Base-by-base conservation (phyloP, 92 coral and sea anemone species). In the Porites lobata region DNA sequence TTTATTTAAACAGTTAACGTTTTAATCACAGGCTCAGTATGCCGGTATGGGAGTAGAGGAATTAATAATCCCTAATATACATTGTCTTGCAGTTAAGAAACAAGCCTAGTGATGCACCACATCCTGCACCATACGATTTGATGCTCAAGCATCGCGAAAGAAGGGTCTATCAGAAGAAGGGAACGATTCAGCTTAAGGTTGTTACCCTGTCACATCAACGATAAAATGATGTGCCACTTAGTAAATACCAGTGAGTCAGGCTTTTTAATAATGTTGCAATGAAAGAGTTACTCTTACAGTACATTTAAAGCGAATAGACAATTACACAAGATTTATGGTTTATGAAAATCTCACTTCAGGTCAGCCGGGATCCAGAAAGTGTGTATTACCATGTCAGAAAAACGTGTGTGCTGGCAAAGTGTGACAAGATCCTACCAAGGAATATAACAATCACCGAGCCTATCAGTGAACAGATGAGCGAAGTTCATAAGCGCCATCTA, bases 311-410 rank as follows among this genome's bases (percentile, higher is more conserved):
- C 22, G 22, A 21, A 21, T 21, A 21, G 73, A 69, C 47, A 11
- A 20, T 50, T 69, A 38, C 26, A 20, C 6, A 24, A 32, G 18
- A 20, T 47, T 73, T 73, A 73, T 73, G 59, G 59, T 50, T 50
- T 43, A 72, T 10, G 22, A 38, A 7, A 72, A 72, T 72, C 77
- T 72, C 59, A 72, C 57, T 72, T 72, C 77, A 72, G 77, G 77
- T 72, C 77, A 72, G 57, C 77, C 18, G 57, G 77, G 77, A 72
- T 72, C 77, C 77, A 72, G 57, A 72, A 47, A 72, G 77, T 43
- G 77, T 72, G 57, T 72, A 72, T 72, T 72, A 72, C 57, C 77
- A 72, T 70, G 75, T 70, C 53, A 70, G 53, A 70, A 70, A 70
- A 70, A 70, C 51, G 67, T 62, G 67, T 62, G 67, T 62, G 67